Conservation (phyloP, 2,888 invertebrate genomes). For the Ecdyonurus torrentis region DNA sequence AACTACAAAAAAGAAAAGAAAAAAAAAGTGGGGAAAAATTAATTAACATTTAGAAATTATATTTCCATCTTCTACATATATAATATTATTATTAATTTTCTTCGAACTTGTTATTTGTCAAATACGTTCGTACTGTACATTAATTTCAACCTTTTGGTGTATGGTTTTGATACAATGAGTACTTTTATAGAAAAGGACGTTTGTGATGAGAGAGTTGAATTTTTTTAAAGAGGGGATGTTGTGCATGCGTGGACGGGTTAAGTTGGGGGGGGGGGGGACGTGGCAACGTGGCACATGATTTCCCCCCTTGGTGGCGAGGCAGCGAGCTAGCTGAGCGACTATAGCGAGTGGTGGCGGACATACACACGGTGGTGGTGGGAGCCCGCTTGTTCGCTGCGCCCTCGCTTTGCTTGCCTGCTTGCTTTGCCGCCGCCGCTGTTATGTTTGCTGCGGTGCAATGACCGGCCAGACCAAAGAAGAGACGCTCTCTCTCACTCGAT, state of each 20-base stretch:
- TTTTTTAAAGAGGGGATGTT: not conserved
- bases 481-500: not conserved
- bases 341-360: not conserved
- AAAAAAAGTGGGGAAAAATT: too few species aligned
- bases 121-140: too few species aligned
- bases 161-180: not conserved
- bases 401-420: not conserved
- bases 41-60: too few species aligned
- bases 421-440: not conserved
- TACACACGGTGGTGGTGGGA: not conserved
- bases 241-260: not conserved
- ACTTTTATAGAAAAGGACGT: not conserved
- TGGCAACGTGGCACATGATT: constrained; percentile 1
- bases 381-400: not conserved
- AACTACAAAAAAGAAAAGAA: too few species aligned
- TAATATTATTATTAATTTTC: too few species aligned
- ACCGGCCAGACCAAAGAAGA: not conserved
- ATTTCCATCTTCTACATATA: too few species aligned
- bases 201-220: not conserved
- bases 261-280: not conserved
- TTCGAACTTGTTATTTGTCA: too few species aligned
- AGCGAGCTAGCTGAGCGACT: too few species aligned
- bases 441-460: not conserved
- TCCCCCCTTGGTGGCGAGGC: not conserved
- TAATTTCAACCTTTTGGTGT: too few species aligned